Base-by-base conservation (phyloP, 2,888 invertebrate genomes). In the Pecten maximus region DNA sequence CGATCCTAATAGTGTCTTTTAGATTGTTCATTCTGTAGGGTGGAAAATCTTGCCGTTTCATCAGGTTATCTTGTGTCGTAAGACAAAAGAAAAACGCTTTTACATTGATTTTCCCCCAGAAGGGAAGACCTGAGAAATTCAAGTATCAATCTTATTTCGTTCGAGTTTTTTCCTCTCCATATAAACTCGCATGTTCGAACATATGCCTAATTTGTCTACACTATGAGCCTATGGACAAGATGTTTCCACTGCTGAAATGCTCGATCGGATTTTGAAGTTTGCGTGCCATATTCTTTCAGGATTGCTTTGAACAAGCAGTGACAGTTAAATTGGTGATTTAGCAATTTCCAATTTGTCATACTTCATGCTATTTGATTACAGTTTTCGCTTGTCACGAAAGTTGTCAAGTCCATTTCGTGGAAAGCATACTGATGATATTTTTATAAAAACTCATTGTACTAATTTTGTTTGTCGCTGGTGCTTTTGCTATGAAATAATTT, bases 261-360 rank as follows among this genome's bases (percentile, higher is more conserved):
- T 28, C 74, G 35, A 35, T 74, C 35, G 35, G 12, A 74, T 74
- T 74, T 35, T 0, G 74, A 35, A 2, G 74, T 28, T 28, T 35
- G 74, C 74, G 74, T 74, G 74, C 4, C 74, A 35, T 74, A 8
- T 1, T 28, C 74, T 35, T 74, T 10, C 35, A 35, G 35, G 74
- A 74, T 74, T 74, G 74, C 74, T 74, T 74, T 74, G 74, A 74
- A 74, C 74, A 28, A 74, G 35, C 28, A 74, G 28, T 74, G 74
- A 74, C 74, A 74, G 74, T 35, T 74, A 74, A 28, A 74, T 35
- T 74, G 28, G 74, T 35, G 74, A 74, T 74, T 74, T 35, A 35
- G 35, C 74, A 74, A 74, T 74, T 74, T 74, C 35, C 74, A 74
- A 74, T 74, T 74, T 74, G 74, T 74, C 74, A 74, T 74, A 35